Evolutionary conservation across 2,113 vertebrate species (phyloP), one percentile per base, ranked within the genome.

Genomic region (Ptychochromis oligacanthus): DNA sequence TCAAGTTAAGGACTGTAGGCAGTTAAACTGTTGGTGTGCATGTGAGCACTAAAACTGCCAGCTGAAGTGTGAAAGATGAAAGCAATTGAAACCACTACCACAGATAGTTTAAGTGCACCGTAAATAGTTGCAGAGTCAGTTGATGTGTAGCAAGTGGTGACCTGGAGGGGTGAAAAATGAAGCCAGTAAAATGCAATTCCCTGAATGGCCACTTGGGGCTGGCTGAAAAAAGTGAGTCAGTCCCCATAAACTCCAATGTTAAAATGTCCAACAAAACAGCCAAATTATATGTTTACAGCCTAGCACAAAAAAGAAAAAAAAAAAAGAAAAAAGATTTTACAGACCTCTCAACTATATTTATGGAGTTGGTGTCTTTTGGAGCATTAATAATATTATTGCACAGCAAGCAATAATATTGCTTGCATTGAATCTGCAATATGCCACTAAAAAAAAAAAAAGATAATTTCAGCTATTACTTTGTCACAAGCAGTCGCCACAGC

Each of bases 41-140:
- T 9, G 6, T 54, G 46, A 28, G 67, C 67, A 72, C 67, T 72
- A 18, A 72, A 54, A 54, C 28, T 54, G 46, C 0, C 67, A 34
- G 67, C 20, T 72, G 11, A 72, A 72, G 4, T 72, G 1, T 72
- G 46, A 72, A 54, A 28, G 26, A 72, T 72, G 67, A 72, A 72
- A 54, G 7, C 67, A 5, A 31, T 54, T 72, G 67, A 72, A 54
- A 54, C 46, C 46, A 54, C 46, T 72, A 34, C 46, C 1, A 11
- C 46, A 72, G 18, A 54, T n/a, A 72, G 46, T 72, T 54, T 52
- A 52, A 72, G 43, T 20, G 65, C 65, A 52, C 49, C 4, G 10
- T 72, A 72, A 72, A 72, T n/a, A 72, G 67, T 54, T 54, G 46
- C n/a, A 54, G 67, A 72, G 67, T 72, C 67, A 54, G 46, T 54